phyloP scores from a whole-genome alignment of 2,888 invertebrate genomes.

The Rosalia funebris region DNA sequence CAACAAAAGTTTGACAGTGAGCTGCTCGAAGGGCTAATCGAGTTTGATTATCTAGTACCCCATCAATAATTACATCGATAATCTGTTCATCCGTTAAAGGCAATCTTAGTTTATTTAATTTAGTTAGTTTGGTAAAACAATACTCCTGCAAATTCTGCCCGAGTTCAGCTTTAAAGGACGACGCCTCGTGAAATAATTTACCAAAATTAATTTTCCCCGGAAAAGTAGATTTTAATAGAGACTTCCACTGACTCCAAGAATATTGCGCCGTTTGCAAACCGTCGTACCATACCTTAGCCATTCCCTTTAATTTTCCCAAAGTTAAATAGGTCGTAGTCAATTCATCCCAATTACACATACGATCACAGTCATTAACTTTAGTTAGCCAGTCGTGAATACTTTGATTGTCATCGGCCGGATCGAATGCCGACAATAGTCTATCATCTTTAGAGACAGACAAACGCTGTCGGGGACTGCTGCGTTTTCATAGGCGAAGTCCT shows the following conservation, averaged over 20 bases:
- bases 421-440: not conserved
- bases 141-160: slow-evolving; percentile 41
- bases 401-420: not conserved
- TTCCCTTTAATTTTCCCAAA: not conserved
- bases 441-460: not conserved
- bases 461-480: too few species aligned
- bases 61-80: slow-evolving; percentile 2
- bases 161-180: slow-evolving; percentile 3
- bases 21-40: slow-evolving; percentile 1
- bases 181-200: slow-evolving; percentile 5
- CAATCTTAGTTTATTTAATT: slow-evolving; percentile 9
- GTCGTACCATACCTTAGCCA: slow-evolving; percentile 37
- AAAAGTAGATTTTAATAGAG: not conserved
- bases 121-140: slow-evolving; percentile 2
- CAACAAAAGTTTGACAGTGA: not conserved
- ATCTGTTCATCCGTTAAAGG: slow-evolving; percentile 8
- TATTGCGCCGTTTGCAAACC: slow-evolving; percentile 43
- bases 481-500: too few species aligned
- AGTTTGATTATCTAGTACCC: slow-evolving; percentile 4
- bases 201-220: not conserved
- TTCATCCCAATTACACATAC: slow-evolving; percentile 11
- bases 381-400: not conserved
- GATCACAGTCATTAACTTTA: slow-evolving; percentile 5
- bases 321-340: not conserved
- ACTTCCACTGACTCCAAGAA: not conserved